Percentiles rank a stretch among this genome's conserved stretches.
phyloP scores from a whole-genome alignment of 2,888 invertebrate species.

The Malacosoma neustria region DNA sequence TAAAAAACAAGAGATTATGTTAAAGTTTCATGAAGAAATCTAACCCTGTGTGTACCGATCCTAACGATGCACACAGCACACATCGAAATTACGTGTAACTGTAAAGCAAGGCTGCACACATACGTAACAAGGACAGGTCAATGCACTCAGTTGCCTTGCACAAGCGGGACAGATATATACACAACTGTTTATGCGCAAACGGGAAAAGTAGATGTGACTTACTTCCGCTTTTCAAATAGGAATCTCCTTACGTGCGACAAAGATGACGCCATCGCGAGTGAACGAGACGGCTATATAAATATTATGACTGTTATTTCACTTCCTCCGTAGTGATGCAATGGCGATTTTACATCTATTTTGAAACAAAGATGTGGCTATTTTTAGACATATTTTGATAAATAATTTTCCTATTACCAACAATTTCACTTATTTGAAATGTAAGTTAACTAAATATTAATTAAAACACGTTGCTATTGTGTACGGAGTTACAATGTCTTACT shows the following conservation, averaged over 20 bases:
- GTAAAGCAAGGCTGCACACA: constrained; percentile 74
- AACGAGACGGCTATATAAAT: constrained; percentile 64
- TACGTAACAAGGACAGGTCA: constrained; percentile 71
- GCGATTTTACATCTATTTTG: constrained; percentile 60
- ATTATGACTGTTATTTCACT: constrained; percentile 73
- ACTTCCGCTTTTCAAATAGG: constrained; percentile 38
- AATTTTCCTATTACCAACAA: too few relatives aligned
- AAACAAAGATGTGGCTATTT: constrained; percentile 57
- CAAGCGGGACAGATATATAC: constrained; percentile 43
- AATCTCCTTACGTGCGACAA: constrained; percentile 43
- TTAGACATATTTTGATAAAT: too few relatives aligned
- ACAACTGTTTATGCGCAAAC: constrained; percentile 25
- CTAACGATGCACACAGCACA: constrained; percentile 62
- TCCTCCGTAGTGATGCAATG: constrained; percentile 73
- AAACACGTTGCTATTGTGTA: too few relatives aligned
- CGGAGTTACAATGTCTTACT: too few relatives aligned
- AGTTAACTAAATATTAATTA: too few relatives aligned
- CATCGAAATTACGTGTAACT: constrained; percentile 51
- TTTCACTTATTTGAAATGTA: too few relatives aligned
- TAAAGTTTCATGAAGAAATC: constrained; percentile 11
- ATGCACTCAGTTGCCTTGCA: constrained; percentile 72
- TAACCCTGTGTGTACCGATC: constrained; percentile 45
- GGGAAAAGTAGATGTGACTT: constrained; percentile 26
- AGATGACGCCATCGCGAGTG: constrained; percentile 43
- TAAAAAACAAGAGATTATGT: constrained; percentile 10